A percentile compares a stretch with the other conserved stretches of the same genome.
phyloP scores from a whole-genome alignment of 2,797 vertebrate species.

The Acanthis flammea region DNA sequence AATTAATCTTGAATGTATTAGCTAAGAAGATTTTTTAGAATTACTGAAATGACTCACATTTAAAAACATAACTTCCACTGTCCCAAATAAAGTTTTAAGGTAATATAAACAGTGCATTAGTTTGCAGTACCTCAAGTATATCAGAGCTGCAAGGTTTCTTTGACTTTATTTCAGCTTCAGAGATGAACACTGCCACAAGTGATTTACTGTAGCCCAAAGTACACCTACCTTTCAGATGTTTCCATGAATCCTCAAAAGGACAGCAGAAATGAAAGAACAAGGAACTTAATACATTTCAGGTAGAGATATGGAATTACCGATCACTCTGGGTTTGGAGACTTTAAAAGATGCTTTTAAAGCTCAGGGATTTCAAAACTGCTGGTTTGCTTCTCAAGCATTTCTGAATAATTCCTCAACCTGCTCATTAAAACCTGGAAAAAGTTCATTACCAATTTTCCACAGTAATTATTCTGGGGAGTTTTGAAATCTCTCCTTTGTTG shows the following conservation, averaged over 20 bases:
- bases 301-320: neutral
- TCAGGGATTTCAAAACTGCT: neutral
- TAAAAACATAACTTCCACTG: neutral
- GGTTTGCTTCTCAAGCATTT: neutral
- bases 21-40: neutral
- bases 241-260: constrained; percentile 70
- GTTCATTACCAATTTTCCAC: neutral
- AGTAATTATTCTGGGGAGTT: neutral
- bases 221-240: constrained; percentile 75
- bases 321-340: constrained; percentile 8
- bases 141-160: neutral
- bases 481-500: neutral
- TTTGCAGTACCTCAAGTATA: neutral
- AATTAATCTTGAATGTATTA: neutral
- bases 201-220: constrained; percentile 2
- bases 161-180: neutral
- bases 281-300: constrained; percentile 54
- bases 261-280: constrained; percentile 79
- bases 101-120: neutral
- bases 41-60: neutral
- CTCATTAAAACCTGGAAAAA: neutral
- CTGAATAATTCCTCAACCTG: neutral
- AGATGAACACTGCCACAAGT: neutral
- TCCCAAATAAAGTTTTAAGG: neutral
- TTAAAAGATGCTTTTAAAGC: constrained; percentile 19